A percentile compares a stretch with the other conserved stretches of the same genome.
Conservation (phyloP, 2,888 invertebrate genomes). For the Ectropis crepuscularia region DNA sequence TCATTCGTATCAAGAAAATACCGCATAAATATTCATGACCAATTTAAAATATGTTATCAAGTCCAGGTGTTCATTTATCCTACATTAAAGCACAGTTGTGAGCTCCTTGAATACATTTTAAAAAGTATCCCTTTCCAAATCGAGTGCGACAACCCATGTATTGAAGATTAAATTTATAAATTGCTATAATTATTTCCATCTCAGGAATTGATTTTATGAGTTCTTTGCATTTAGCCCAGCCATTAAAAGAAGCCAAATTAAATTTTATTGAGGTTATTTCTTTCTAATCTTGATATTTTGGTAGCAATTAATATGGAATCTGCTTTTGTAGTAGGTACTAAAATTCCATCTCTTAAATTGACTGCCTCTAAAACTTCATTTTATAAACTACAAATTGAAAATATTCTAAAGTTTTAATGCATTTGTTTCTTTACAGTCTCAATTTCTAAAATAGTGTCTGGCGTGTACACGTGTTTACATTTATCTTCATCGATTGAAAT, state of each 20-base stretch:
- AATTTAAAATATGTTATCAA: conserved; percentile 34
- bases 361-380: too few relatives aligned
- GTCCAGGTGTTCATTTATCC: conserved; percentile 48
- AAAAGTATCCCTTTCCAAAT: conserved; percentile 53
- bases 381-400: too few relatives aligned
- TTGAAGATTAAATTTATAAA: conserved; percentile 11
- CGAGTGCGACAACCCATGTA: conserved; percentile 18
- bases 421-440: too few relatives aligned
- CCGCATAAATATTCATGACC: conserved; percentile 35
- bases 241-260: not conserved
- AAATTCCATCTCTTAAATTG: too few relatives aligned
- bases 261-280: not conserved
- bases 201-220: conserved; percentile 31
- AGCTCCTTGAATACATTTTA: conserved; percentile 40
- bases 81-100: conserved; percentile 47
- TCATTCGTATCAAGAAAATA: conserved; percentile 17
- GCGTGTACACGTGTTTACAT: too few relatives aligned
- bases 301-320: too few relatives aligned
- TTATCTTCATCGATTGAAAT: too few relatives aligned
- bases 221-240: conserved; percentile 11
- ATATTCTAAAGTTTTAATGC: too few relatives aligned
- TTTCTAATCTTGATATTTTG: too few relatives aligned
- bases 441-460: too few relatives aligned
- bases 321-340: too few relatives aligned
- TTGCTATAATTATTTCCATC: conserved; percentile 15